These are phyloP conservation scores for Sycobia sp. DNA, from an alignment of 1,140 invertebrate genomes.

Conservation along the genomic window DNA sequence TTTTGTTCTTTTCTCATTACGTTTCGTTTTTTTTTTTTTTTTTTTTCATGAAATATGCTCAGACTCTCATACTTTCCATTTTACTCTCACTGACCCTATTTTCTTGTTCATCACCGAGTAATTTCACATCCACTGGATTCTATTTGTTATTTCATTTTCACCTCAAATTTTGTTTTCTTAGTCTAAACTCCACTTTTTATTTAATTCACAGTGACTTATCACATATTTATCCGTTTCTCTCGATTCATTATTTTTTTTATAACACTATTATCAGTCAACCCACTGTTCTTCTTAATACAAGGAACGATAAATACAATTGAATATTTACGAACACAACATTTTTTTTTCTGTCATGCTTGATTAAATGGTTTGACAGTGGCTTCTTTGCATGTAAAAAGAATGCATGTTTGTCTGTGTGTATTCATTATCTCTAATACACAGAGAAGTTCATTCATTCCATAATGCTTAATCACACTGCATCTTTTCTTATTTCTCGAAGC, in stretches of 20 bases:
- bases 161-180: slow-evolving; percentile 35
- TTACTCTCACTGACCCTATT: not conserved
- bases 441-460: slow-evolving; percentile 11
- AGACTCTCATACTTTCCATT: no score
- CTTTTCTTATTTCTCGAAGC: slow-evolving; percentile 11
- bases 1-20: slow-evolving; percentile 18
- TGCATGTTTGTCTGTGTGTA: slow-evolving; percentile 27
- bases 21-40: no score
- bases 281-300: slow-evolving; percentile 58
- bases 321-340: slow-evolving; percentile 59
- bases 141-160: slow-evolving; percentile 31
- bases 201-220: slow-evolving; percentile 60
- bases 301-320: slow-evolving; percentile 63
- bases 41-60: slow-evolving; percentile 12
- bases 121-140: slow-evolving; percentile 42
- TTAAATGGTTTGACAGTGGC: slow-evolving; percentile 30
- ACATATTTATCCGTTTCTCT: slow-evolving; percentile 53
- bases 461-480: slow-evolving; percentile 18
- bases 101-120: slow-evolving; percentile 36
- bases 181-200: slow-evolving; percentile 45
- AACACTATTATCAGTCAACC: slow-evolving; percentile 59
- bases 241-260: slow-evolving; percentile 41
- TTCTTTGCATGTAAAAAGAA: not conserved
- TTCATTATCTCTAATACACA: slow-evolving; percentile 24
- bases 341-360: slow-evolving; percentile 41